These are phyloP conservation scores for Elysia chlorotica DNA, from an alignment of 1,140 invertebrate species.

Conservation along the genomic window DNA sequence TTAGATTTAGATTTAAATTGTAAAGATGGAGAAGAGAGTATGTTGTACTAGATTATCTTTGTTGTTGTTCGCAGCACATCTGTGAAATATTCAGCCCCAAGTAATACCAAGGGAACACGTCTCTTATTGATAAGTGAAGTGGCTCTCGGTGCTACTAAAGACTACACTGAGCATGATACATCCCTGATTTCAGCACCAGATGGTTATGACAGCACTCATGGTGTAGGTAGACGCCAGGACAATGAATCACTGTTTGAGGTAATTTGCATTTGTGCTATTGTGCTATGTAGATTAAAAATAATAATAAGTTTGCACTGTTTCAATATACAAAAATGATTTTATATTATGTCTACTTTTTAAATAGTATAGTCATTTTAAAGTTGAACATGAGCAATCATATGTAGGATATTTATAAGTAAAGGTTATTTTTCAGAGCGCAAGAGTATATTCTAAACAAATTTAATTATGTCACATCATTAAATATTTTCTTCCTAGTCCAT, in stretches of 20 bases:
- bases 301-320: neutral
- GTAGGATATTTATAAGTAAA: too few species aligned
- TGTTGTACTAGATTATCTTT: neutral
- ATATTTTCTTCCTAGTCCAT: too few species aligned
- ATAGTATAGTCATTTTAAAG: too few species aligned
- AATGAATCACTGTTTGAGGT: slow-evolving; percentile 49
- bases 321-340: neutral
- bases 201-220: slow-evolving; percentile 58
- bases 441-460: too few species aligned
- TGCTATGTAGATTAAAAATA: neutral
- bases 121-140: slow-evolving; percentile 58
- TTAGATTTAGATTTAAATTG: neutral
- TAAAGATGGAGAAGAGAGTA: neutral
- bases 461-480: too few species aligned
- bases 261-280: slow-evolving; percentile 6
- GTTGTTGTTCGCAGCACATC: slow-evolving; percentile 42
- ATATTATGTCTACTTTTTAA: too few species aligned
- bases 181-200: slow-evolving; percentile 48
- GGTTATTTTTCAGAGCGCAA: too few species aligned
- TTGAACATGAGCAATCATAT: too few species aligned
- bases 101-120: slow-evolving; percentile 44
- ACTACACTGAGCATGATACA: slow-evolving; percentile 31
- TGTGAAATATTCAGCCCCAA: slow-evolving; percentile 48
- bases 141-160: slow-evolving; percentile 50
- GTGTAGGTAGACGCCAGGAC: slow-evolving; percentile 37